These are phyloP conservation scores for Plebejus argus DNA, from an alignment of 2,888 invertebrate genomes.

Conservation along the genomic window DNA sequence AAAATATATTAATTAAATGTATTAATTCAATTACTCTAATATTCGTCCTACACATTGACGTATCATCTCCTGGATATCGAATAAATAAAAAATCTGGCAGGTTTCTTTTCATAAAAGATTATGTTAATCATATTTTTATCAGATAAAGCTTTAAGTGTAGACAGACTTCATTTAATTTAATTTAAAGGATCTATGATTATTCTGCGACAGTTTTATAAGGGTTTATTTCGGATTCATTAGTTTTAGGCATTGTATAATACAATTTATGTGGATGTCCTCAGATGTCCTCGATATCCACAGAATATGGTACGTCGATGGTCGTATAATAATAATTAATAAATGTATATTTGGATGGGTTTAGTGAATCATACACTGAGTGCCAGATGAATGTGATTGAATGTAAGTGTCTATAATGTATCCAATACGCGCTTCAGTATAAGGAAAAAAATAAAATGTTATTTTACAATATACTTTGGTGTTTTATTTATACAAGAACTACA, in stretches of 20 bases:
- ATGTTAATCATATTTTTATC: too few relatives aligned
- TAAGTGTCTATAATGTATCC: constrained; percentile 68
- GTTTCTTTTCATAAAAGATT: background rate
- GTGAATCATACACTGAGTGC: constrained; percentile 57
- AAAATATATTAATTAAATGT: constrained; percentile 13
- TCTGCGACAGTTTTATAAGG: too few relatives aligned
- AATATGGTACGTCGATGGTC: background rate
- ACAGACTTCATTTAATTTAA: too few relatives aligned
- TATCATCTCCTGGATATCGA: background rate
- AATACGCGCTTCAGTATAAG: constrained; percentile 65
- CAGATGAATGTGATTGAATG: constrained; percentile 75
- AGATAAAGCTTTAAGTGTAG: too few relatives aligned
- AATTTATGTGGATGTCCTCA: too few relatives aligned
- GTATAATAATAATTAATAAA: constrained; percentile 8
- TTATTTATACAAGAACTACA: constrained; percentile 39
- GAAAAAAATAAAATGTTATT: constrained; percentile 75
- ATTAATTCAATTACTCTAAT: constrained; percentile 22
- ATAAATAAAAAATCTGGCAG: background rate
- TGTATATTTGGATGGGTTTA: constrained; percentile 31
- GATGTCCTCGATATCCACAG: background rate
- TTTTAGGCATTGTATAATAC: too few relatives aligned
- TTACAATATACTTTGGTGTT: constrained; percentile 58
- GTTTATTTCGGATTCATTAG: too few relatives aligned
- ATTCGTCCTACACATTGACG: constrained; percentile 22
- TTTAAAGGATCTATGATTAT: too few relatives aligned